A percentile compares a stretch with the other conserved stretches of the same genome.
phyloP scores from a whole-genome alignment of 1,140 invertebrate genomes.

The Macrobrachium nipponense region DNA sequence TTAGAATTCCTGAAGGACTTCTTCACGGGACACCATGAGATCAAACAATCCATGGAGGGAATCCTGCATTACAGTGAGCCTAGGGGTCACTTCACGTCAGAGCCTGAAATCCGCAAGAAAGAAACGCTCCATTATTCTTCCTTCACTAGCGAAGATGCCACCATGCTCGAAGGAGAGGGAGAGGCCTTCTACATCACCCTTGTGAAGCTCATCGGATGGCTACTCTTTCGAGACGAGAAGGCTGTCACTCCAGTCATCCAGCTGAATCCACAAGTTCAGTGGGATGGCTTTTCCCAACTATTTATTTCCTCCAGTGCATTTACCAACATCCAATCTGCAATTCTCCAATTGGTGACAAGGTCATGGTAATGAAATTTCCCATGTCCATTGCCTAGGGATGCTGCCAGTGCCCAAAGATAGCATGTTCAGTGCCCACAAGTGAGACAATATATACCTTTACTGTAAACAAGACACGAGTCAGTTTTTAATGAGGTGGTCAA shows the following conservation, averaged over 20 bases:
- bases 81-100: too few relatives aligned
- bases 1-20: neutral
- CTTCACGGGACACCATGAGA: too few relatives aligned
- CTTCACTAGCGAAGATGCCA: neutral
- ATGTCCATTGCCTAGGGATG: neutral
- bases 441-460: neutral
- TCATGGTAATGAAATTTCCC: constrained; percentile 26
- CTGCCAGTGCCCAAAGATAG: neutral
- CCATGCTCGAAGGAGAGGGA: constrained; percentile 28
- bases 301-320: neutral
- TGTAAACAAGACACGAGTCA: too few relatives aligned
- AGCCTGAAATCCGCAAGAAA: neutral
- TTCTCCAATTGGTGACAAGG: constrained; percentile 19
- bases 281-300: neutral
- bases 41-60: too few relatives aligned
- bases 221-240: constrained; percentile 8
- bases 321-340: neutral
- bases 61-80: too few relatives aligned
- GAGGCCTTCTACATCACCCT: constrained; percentile 44
- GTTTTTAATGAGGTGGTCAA: too few relatives aligned
- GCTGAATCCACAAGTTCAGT: neutral
- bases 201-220: constrained; percentile 42
- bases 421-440: neutral
- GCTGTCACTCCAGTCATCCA: constrained; percentile 37
- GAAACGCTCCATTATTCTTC: neutral